Conservation (phyloP, 2,113 vertebrate species). For the Dendropsophus ebraccatus region DNA sequence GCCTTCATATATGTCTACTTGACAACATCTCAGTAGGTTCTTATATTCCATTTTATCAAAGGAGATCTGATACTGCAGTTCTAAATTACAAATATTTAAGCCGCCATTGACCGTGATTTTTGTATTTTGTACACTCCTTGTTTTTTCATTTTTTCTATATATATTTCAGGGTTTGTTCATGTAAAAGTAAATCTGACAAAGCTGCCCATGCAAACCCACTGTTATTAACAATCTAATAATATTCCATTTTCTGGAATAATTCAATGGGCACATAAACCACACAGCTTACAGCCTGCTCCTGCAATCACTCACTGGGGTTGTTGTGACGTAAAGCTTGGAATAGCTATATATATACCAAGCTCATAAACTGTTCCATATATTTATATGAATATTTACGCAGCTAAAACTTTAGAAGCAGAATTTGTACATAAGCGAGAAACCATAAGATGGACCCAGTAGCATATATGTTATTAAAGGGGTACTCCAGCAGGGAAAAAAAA, state of each 20-base stretch:
- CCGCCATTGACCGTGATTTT: not conserved
- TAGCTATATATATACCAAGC: not conserved
- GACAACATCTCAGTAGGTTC: slow-evolving; percentile 44
- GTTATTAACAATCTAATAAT: not conserved
- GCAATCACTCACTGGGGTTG: not conserved
- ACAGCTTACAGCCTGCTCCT: not conserved
- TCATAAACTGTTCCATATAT: not conserved
- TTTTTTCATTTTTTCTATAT: not conserved
- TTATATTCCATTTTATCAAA: slow-evolving; percentile 25
- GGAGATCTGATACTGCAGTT: slow-evolving; percentile 7
- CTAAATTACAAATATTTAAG: slow-evolving; percentile 27
- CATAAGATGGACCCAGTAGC: not conserved
- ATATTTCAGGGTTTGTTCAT: not conserved
- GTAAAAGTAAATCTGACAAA: not conserved
- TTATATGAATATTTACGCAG: not conserved
- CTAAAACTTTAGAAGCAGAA: too few relatives aligned
- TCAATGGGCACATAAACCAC: not conserved
- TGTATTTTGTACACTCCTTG: not conserved
- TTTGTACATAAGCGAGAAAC: not conserved
- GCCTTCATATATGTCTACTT: slow-evolving; percentile 34
- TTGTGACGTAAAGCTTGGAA: not conserved
- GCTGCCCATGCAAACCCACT: not conserved
- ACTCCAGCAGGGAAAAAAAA: too few relatives aligned
- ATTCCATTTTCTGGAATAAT: not conserved
- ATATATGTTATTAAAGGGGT: too few relatives aligned